Conservation (phyloP, 2,113 vertebrate genomes). For the Hucho hucho region DNA sequence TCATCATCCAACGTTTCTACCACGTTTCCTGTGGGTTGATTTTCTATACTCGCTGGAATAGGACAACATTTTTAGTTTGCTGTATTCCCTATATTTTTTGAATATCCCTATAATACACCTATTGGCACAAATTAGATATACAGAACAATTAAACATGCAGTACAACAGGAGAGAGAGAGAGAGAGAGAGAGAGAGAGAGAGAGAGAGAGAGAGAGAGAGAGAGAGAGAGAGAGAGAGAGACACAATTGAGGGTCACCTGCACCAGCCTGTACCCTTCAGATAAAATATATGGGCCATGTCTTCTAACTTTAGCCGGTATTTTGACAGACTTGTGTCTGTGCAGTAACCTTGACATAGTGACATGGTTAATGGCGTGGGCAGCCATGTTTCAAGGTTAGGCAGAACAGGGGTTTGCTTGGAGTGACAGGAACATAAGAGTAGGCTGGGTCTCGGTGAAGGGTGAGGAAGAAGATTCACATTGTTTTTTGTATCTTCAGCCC, state of each 20-base stretch:
- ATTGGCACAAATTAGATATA: no score
- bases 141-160: neutral
- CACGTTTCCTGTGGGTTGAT: conserved; percentile 42
- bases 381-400: conserved; percentile 45
- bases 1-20: conserved; percentile 26
- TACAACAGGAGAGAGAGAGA: neutral
- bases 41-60: neutral
- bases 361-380: conserved; percentile 22
- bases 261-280: conserved; percentile 45
- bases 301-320: conserved; percentile 72
- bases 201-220: conserved; percentile 10
- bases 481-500: conserved; percentile 17
- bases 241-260: conserved; percentile 13
- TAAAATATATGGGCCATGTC: conserved; percentile 50
- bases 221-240: neutral
- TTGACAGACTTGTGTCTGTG: conserved; percentile 20
- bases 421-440: conserved; percentile 30
- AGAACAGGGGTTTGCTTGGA: conserved; percentile 43
- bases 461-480: conserved; percentile 38
- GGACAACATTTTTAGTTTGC: neutral
- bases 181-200: neutral
- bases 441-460: conserved; percentile 11
- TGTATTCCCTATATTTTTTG: no score
- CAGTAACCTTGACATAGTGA: conserved; percentile 57
- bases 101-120: no score